Conservation (phyloP, 2,113 vertebrate genomes). For the Ascaphus truei region DNA sequence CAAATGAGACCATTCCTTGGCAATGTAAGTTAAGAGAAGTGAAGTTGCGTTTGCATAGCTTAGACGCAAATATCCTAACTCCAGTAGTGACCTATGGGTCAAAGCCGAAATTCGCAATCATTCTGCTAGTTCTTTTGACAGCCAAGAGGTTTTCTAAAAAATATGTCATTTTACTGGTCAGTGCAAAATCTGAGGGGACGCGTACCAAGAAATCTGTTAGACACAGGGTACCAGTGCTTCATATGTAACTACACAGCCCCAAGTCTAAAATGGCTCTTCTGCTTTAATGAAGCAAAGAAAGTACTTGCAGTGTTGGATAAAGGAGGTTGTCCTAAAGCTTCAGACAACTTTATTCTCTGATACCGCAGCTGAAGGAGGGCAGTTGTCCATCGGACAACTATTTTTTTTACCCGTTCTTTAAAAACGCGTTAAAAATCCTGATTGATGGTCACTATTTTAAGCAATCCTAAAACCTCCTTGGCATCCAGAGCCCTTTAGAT, state of each 20-base stretch:
- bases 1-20: no score
- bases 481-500: slow-evolving; percentile 13
- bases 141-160: neutral
- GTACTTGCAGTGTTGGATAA: slow-evolving; percentile 39
- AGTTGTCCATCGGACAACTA: slow-evolving; percentile 46
- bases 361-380: slow-evolving; percentile 39
- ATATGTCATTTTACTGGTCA: neutral
- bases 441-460: neutral
- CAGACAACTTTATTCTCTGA: slow-evolving; percentile 57
- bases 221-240: neutral
- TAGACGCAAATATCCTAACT: no score
- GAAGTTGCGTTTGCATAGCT: no score
- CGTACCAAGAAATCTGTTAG: neutral
- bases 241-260: neutral
- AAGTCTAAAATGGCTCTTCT: neutral
- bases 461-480: slow-evolving; percentile 49
- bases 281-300: neutral
- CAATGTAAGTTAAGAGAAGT: no score
- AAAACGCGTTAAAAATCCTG: slow-evolving; percentile 54
- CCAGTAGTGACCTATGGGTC: no score
- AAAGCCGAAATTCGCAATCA: neutral
- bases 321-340: slow-evolving; percentile 45
- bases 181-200: no score
- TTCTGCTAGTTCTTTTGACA: neutral
- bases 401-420: slow-evolving; percentile 48